Percentiles rank a stretch among this genome's conserved stretches.
These are phyloP conservation scores for Holothuria glaberrima DNA, from an alignment of 35 echinoderm and acorn worm species.

Conservation along the genomic window DNA sequence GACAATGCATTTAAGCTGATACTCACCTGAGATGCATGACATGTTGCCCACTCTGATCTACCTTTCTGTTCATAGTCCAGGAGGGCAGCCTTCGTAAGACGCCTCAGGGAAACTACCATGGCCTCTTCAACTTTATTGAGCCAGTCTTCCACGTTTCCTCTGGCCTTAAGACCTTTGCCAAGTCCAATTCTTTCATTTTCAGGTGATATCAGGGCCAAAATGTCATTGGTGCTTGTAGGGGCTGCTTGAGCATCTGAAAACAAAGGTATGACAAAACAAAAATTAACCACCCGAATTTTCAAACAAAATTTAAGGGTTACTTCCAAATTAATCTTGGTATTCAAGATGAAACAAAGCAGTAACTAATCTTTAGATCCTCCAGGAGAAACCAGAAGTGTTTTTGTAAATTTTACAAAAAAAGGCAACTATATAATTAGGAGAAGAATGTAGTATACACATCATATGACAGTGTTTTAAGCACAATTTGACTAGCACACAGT, in stretches of 20 bases:
- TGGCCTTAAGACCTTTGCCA: conserved; percentile 95
- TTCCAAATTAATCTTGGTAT: no score
- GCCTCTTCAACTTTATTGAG: conserved; percentile 96
- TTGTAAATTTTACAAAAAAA: no score
- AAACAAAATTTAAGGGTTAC: no score
- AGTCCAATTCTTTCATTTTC: conserved; percentile 94
- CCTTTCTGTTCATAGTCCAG: conserved; percentile 76
- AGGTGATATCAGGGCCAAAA: conserved; percentile 86
- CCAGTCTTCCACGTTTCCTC: conserved; percentile 99
- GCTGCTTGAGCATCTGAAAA: conserved; percentile 66
- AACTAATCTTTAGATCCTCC: no score
- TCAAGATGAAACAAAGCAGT: no score
- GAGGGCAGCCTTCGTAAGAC: conserved; percentile 84
- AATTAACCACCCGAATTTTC: no score
- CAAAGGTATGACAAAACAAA: neutral
- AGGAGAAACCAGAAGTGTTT: no score
- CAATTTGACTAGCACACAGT: no score
- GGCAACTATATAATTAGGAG: no score
- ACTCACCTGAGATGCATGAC: conserved; percentile 75
- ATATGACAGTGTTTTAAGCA: no score
- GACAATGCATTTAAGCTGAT: no score
- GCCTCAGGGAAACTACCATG: conserved; percentile 82
- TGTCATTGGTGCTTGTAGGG: conserved; percentile 86
- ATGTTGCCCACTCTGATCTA: conserved; percentile 84
- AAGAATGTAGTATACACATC: no score